These are phyloP conservation scores for Cordilura impudica DNA, from an alignment of 2,888 invertebrate species.

Conservation along the genomic window DNA sequence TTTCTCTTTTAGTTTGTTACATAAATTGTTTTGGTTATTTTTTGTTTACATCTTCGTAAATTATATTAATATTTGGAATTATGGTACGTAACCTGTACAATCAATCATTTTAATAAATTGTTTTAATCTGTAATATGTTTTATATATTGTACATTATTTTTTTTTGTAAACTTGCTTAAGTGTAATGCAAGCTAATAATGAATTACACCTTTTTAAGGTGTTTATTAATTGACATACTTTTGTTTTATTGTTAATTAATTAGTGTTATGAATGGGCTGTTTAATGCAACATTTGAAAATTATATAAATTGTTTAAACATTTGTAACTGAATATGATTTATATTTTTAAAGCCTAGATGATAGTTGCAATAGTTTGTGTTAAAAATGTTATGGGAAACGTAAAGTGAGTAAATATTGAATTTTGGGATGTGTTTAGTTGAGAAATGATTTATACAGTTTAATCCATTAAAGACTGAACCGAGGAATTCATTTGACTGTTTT, in stretches of 20 bases:
- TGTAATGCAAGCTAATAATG: constrained; percentile 22
- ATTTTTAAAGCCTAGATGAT: neutral
- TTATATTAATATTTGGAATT: constrained; percentile 39
- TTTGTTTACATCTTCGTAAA: constrained; percentile 21
- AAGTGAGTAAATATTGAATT: too few relatives aligned
- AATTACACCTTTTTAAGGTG: constrained; percentile 19
- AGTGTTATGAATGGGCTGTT: constrained; percentile 10
- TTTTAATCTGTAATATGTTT: constrained; percentile 29
- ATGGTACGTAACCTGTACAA: constrained; percentile 44
- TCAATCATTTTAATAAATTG: constrained; percentile 56
- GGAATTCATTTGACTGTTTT: too few relatives aligned
- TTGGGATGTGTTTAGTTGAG: too few relatives aligned
- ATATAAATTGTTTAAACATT: neutral
- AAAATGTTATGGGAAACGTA: too few relatives aligned
- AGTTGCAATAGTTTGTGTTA: too few relatives aligned
- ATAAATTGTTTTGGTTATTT: constrained; percentile 38
- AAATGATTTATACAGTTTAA: too few relatives aligned
- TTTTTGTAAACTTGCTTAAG: constrained; percentile 26
- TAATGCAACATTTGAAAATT: neutral
- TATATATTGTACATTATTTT: neutral
- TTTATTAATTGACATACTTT: constrained; percentile 33
- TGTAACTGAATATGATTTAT: neutral
- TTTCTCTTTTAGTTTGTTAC: constrained; percentile 3
- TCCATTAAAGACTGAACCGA: too few relatives aligned
- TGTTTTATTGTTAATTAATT: neutral